Percentiles rank a stretch among this genome's conserved stretches.
phyloP scores from a whole-genome alignment of 2,113 vertebrate genomes.

The Serinus canaria region DNA sequence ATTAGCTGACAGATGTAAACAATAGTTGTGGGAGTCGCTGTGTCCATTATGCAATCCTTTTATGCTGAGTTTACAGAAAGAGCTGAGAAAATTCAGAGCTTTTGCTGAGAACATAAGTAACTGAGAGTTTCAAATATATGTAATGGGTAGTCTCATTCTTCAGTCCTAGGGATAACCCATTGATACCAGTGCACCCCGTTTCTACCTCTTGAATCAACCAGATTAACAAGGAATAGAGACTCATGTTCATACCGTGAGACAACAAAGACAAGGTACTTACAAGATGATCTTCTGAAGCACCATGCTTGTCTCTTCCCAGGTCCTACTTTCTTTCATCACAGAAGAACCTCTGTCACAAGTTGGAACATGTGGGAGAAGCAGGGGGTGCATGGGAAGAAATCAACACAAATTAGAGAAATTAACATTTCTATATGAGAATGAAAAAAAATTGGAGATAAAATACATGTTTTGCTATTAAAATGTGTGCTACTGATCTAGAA shows the following conservation, averaged over 20 bases:
- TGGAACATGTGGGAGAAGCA: neutral
- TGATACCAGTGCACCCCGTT: neutral
- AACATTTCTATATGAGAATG: neutral
- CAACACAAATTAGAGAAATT: neutral
- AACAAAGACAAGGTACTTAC: conserved; percentile 28
- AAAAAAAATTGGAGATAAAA: neutral
- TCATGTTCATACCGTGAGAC: neutral
- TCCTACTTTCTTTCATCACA: neutral
- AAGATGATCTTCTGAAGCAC: neutral
- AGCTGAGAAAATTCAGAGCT: conserved; percentile 28
- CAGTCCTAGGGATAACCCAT: neutral
- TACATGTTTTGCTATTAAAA: neutral
- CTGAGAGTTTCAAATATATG: neutral
- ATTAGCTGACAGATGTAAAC: conserved; percentile 49
- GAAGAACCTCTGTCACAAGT: neutral
- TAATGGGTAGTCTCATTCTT: neutral
- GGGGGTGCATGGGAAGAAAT: neutral
- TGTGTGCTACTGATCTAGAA: neutral
- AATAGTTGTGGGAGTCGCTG: neutral
- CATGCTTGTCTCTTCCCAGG: neutral
- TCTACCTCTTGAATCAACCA: neutral
- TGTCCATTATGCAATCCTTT: conserved; percentile 24
- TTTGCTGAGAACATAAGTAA: conserved; percentile 26
- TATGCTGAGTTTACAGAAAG: conserved; percentile 36
- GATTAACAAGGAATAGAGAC: neutral